Conservation (phyloP, 1,140 invertebrate genomes). For the Popillia japonica region DNA sequence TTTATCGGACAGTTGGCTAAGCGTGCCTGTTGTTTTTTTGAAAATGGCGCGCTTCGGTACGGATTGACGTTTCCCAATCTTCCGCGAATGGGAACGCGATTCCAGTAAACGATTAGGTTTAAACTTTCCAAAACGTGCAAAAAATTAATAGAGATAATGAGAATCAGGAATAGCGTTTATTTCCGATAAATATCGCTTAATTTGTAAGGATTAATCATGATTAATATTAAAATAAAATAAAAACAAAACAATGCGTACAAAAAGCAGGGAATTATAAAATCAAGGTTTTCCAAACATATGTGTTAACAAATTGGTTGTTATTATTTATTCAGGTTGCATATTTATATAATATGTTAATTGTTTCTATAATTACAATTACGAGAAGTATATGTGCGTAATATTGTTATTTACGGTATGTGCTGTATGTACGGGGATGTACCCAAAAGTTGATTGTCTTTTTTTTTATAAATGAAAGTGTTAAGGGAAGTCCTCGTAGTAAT, state of each 20-base stretch:
- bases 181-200: background rate
- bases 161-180: background rate
- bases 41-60: constrained; percentile 11
- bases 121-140: background rate
- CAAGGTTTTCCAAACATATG: too few relatives aligned
- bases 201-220: background rate
- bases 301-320: too few relatives aligned
- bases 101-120: background rate
- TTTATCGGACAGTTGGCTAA: constrained; percentile 2
- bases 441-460: too few relatives aligned
- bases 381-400: too few relatives aligned
- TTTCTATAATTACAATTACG: background rate
- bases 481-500: too few relatives aligned
- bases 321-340: background rate
- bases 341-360: background rate
- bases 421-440: too few relatives aligned
- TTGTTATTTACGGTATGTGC: too few relatives aligned
- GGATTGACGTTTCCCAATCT: background rate
- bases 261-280: background rate
- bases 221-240: background rate
- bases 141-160: background rate
- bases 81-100: background rate
- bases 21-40: background rate
- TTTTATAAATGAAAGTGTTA: too few relatives aligned
- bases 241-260: background rate